Evolutionary conservation across 1,140 invertebrate genomes (phyloP).

Genomic region (Homarus americanus): DNA sequence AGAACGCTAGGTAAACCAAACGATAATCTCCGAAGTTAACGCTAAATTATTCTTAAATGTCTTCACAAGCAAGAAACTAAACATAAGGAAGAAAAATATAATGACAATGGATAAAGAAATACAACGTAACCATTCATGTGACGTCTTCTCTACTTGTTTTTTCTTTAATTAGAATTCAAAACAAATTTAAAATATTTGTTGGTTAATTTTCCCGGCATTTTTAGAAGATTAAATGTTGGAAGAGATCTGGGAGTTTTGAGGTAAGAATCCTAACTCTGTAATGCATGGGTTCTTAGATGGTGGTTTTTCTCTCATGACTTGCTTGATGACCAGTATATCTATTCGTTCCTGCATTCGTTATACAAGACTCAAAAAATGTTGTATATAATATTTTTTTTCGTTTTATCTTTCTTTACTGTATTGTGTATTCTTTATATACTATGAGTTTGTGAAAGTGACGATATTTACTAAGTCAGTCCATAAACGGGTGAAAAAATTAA

Average conservation of each 20-base stretch:
- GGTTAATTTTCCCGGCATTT: conserved; percentile 1
- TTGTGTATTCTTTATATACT: conserved; percentile 34
- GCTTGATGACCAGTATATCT: conserved; percentile 19
- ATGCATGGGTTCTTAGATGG: conserved; percentile 53
- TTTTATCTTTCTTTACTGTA: conserved; percentile 33
- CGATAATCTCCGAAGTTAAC: no score
- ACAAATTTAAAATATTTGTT: not conserved
- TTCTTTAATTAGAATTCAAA: not conserved
- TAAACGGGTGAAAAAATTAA: not conserved
- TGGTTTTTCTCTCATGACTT: conserved; percentile 23
- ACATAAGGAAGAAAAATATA: not conserved
- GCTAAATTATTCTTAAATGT: no score
- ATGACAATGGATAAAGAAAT: conserved; percentile 6
- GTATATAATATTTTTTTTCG: conserved; percentile 21
- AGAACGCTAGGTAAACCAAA: no score
- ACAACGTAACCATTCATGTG: conserved; percentile 20
- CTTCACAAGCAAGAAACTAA: not conserved
- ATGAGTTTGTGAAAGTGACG: conserved; percentile 33
- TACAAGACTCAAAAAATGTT: conserved; percentile 26
- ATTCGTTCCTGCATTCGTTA: conserved; percentile 34
- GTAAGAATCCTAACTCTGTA: conserved; percentile 45
- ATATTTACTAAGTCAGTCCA: not conserved
- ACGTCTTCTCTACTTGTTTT: not conserved
- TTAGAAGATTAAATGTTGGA: conserved; percentile 23
- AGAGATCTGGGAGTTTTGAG: conserved; percentile 28